These are phyloP conservation scores for Linnaemya vulpina DNA, from an alignment of 2,888 invertebrate species.

Conservation along the genomic window DNA sequence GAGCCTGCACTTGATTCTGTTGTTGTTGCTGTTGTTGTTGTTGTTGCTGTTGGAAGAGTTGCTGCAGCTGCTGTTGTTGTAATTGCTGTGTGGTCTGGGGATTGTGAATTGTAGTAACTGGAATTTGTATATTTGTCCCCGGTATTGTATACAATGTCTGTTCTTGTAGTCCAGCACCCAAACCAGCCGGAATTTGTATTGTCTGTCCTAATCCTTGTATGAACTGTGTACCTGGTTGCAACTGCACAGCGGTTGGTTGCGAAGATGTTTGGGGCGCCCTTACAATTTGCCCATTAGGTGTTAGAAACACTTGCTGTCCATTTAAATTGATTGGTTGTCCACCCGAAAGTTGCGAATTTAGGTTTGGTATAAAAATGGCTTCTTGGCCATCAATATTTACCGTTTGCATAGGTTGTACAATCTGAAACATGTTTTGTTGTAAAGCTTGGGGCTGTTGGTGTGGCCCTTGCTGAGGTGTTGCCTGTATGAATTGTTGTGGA, in stretches of 20 bases:
- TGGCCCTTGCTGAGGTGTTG: slow-evolving; percentile 59
- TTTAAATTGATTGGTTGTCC: slow-evolving; percentile 84
- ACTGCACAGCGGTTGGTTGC: slow-evolving; percentile 73
- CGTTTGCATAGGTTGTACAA: slow-evolving; percentile 92
- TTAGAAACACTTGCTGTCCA: slow-evolving; percentile 84
- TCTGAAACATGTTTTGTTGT: slow-evolving; percentile 82
- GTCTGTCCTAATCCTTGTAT: slow-evolving; percentile 88
- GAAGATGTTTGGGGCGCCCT: slow-evolving; percentile 84
- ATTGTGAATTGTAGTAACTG: slow-evolving; percentile 79
- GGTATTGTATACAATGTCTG: slow-evolving; percentile 86
- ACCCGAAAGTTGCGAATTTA: slow-evolving; percentile 83
- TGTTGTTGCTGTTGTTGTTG: slow-evolving; percentile 76
- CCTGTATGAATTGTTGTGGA: slow-evolving; percentile 77
- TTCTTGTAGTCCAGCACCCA: slow-evolving; percentile 69
- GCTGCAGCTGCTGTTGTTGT: slow-evolving; percentile 74
- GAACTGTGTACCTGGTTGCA: slow-evolving; percentile 84
- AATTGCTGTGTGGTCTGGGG: slow-evolving; percentile 75
- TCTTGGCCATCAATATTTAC: slow-evolving; percentile 97
- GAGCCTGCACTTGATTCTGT: slow-evolving; percentile 71
- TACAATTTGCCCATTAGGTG: slow-evolving; percentile 88
- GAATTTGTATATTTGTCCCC: slow-evolving; percentile 85
- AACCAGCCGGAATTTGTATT: slow-evolving; percentile 87
- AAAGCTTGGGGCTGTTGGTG: slow-evolving; percentile 69
- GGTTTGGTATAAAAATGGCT: slow-evolving; percentile 94
- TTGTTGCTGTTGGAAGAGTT: slow-evolving; percentile 77